A percentile compares a stretch with the other conserved stretches of the same genome.
Conservation (phyloP, 2,888 invertebrate genomes). For the Tenthredo livida region DNA sequence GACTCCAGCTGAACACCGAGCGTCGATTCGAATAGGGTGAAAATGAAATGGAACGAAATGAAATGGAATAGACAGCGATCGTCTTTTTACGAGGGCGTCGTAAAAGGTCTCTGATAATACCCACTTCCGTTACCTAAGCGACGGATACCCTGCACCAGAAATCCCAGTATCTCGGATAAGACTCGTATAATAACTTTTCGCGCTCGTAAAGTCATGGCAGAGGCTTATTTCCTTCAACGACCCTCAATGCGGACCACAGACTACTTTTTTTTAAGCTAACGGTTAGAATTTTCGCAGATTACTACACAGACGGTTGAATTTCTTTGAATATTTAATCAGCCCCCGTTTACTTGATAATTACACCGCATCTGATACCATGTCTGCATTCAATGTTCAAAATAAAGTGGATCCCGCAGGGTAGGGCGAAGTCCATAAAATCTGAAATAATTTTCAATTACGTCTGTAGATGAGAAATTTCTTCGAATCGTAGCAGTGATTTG, state of each 20-base stretch:
- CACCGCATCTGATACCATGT: neutral
- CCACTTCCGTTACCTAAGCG: slow-evolving; percentile 45
- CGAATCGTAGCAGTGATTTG: too few relatives aligned
- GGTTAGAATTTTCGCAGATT: neutral
- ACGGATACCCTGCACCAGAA: slow-evolving; percentile 37
- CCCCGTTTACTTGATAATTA: neutral
- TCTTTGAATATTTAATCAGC: slow-evolving; percentile 3
- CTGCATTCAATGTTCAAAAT: neutral
- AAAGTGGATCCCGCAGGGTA: too few relatives aligned
- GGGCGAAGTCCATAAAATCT: neutral
- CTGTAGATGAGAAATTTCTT: too few relatives aligned
- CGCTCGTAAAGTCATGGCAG: slow-evolving; percentile 38
- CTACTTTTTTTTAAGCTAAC: neutral
- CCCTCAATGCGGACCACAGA: slow-evolving; percentile 10
- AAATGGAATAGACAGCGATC: slow-evolving; percentile 51
- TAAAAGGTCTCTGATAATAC: slow-evolving; percentile 52
- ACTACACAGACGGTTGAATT: neutral
- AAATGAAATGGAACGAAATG: slow-evolving; percentile 51
- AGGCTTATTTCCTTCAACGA: slow-evolving; percentile 38
- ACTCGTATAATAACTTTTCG: slow-evolving; percentile 51
- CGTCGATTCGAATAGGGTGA: slow-evolving; percentile 19
- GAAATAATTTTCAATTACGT: too few relatives aligned
- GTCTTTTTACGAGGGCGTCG: slow-evolving; percentile 47
- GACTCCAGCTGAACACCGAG: neutral
- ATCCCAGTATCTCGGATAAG: slow-evolving; percentile 49